phyloP scores from a whole-genome alignment of 2,113 vertebrate genomes.

The Pseudopipra pipra region DNA sequence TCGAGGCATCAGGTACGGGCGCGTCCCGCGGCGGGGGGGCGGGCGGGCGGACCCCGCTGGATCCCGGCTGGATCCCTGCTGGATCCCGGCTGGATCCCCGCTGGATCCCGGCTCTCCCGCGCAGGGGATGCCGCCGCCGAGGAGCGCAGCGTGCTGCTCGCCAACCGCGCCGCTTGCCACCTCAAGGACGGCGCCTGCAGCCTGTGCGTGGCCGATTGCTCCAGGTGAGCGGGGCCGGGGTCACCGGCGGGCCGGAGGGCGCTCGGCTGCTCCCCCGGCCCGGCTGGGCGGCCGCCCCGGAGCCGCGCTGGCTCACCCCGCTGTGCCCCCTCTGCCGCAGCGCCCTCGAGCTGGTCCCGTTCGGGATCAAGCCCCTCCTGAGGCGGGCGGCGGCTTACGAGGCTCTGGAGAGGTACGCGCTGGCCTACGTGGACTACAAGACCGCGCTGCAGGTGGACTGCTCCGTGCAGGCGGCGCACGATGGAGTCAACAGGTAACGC shows the following conservation, averaged over 20 bases:
- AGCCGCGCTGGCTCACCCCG: neutral
- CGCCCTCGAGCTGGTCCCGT: conserved; percentile 81
- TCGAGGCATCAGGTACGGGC: conserved; percentile 79
- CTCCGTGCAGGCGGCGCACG: conserved; percentile 80
- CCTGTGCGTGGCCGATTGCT: conserved; percentile 89
- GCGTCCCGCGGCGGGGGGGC: neutral
- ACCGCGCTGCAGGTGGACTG: conserved; percentile 85
- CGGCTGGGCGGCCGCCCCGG: neutral
- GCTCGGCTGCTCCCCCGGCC: fast-evolving
- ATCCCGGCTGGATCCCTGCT: too few species aligned
- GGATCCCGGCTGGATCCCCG: too few species aligned
- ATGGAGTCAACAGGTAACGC: conserved; percentile 87
- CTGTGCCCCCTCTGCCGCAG: conserved; percentile 17
- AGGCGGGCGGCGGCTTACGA: conserved; percentile 87
- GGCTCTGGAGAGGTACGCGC: conserved; percentile 84
- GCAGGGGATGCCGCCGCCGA: conserved; percentile 55
- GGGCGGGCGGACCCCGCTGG: too few species aligned
- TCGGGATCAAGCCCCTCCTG: conserved; percentile 86
- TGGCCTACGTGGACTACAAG: conserved; percentile 91
- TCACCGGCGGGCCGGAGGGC: neutral
- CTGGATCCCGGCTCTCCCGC: neutral
- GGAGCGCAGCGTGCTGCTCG: conserved; percentile 84
- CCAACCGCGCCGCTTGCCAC: conserved; percentile 88
- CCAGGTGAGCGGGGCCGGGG: conserved; percentile 71
- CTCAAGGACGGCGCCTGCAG: conserved; percentile 88